A percentile compares a stretch with the other conserved stretches of the same genome.
These are phyloP conservation scores for Amblyjoppa fuscipennis DNA, from an alignment of 2,888 invertebrate species.

Conservation along the genomic window DNA sequence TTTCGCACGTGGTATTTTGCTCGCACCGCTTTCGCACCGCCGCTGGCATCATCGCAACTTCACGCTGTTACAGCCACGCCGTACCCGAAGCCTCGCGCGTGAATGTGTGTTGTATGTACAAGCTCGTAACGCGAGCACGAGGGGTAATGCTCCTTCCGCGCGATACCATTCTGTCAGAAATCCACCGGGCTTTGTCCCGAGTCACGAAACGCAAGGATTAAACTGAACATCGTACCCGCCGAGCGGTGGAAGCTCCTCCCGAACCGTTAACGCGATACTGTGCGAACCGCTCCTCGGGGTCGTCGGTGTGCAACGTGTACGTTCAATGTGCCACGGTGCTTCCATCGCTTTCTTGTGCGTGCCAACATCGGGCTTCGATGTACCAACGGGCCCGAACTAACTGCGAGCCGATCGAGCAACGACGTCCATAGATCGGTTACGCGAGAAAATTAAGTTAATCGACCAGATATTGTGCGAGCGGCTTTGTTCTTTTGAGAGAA, in stretches of 20 bases:
- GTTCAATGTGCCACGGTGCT: conserved; percentile 48
- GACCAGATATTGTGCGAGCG: neutral
- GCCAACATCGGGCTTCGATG: conserved; percentile 56
- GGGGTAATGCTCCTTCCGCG: conserved; percentile 83
- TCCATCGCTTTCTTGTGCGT: conserved; percentile 59
- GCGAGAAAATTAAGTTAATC: neutral
- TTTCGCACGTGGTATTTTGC: conserved; percentile 46
- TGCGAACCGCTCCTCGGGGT: conserved; percentile 62
- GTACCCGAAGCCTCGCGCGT: neutral
- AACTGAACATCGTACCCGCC: conserved; percentile 76
- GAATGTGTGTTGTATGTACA: conserved; percentile 36
- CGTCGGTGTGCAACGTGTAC: conserved; percentile 41
- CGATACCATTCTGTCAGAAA: conserved; percentile 84
- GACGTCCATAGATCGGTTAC: conserved; percentile 54
- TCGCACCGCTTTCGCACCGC: conserved; percentile 40
- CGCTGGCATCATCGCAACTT: conserved; percentile 26
- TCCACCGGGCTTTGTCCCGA: conserved; percentile 84
- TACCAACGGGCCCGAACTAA: conserved; percentile 48
- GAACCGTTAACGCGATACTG: conserved; percentile 69
- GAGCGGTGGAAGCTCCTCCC: conserved; percentile 34
- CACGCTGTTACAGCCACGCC: conserved; percentile 3
- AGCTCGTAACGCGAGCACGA: conserved; percentile 64
- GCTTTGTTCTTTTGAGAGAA: neutral
- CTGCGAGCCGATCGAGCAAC: conserved; percentile 22
- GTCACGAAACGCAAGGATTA: conserved; percentile 85